Evolutionary conservation across 1,140 invertebrate genomes (phyloP), one percentile per base, ranked within the genome.

Genomic region (Drosophila hydei): DNA sequence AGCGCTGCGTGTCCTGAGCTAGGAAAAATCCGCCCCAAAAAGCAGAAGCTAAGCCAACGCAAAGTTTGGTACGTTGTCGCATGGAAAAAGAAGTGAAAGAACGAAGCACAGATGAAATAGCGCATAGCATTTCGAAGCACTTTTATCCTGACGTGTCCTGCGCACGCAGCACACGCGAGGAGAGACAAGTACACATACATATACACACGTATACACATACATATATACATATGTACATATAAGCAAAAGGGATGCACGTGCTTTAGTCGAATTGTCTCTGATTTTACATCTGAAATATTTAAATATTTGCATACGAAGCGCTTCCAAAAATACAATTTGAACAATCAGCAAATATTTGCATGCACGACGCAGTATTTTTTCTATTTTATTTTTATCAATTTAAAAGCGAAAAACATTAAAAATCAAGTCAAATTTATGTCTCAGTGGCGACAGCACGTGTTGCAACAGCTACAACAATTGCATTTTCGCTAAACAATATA

Each of bases 131-230:
- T 63, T 27, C 74, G 60, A 62, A 78, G 58, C 18, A 60, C 63
- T 56, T 52, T 78, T 62, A 64, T 79, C 79, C 71, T 81, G 79
- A 83, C 79, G 79, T 84, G 78, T 88, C 83, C 81, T 88, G 83
- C 80, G 76, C 80, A 79, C 80, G 42, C 54, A 62, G 59, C 68
- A 64, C 50, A 52, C 54, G 19, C 19, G 61, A 56, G 58, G n/a
- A 77, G 23, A 62, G 18, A 25, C 33, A 51, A 18, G 30, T n/a
- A 25, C 0, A 47, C n/a, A 60, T 19, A 52, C n/a, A 27, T 9
- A 50, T 4, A 25, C 12, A 27, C 51, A 62, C 36, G n/a, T n/a
- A 69, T 16, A 55, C 60, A 19, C 43, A 62, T 12, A 68, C 18
- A 55, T 58, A 56, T 33, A 71, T 43, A 47, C 23, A 14, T 25